phyloP scores from a whole-genome alignment of 1,140 invertebrate species.

The Leucophenga varia region DNA sequence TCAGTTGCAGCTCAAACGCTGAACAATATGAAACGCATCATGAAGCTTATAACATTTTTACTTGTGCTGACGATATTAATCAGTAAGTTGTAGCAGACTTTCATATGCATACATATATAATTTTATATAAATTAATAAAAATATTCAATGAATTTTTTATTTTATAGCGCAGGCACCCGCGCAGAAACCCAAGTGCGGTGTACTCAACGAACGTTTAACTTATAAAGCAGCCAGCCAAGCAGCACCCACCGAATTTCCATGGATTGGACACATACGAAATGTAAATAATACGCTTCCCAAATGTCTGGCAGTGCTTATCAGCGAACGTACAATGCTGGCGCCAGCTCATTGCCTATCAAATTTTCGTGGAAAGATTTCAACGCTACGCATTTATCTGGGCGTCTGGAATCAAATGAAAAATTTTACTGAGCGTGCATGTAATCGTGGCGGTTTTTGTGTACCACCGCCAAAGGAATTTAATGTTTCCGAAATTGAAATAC shows the following conservation, averaged over 20 bases:
- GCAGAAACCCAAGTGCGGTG: conserved; percentile 23
- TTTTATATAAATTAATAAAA: too few relatives aligned
- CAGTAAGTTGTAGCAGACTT: too few relatives aligned
- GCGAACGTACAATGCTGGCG: conserved; percentile 22
- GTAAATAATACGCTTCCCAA: not conserved
- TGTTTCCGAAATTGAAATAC: conserved; percentile 19
- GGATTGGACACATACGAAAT: conserved; percentile 20
- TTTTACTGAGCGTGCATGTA: conserved; percentile 18
- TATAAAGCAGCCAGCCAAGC: conserved; percentile 6
- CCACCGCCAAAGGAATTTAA: conserved; percentile 15
- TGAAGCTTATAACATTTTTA: too few relatives aligned
- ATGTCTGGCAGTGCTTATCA: conserved; percentile 29
- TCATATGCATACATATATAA: too few relatives aligned
- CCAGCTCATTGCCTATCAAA: conserved; percentile 27
- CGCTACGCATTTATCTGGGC: conserved; percentile 20
- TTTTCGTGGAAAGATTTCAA: too few relatives aligned
- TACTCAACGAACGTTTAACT: conserved; percentile 23
- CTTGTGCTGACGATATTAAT: too few relatives aligned
- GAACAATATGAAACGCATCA: too few relatives aligned
- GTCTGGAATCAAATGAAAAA: conserved; percentile 20
- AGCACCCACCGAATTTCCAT: conserved; percentile 28
- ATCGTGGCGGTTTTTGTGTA: conserved; percentile 32
- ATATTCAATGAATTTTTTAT: too few relatives aligned
- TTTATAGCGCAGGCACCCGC: too few relatives aligned
- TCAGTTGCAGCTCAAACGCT: too few relatives aligned